Conservation (phyloP, 2,113 vertebrate genomes). For the Clinocottus analis region DNA sequence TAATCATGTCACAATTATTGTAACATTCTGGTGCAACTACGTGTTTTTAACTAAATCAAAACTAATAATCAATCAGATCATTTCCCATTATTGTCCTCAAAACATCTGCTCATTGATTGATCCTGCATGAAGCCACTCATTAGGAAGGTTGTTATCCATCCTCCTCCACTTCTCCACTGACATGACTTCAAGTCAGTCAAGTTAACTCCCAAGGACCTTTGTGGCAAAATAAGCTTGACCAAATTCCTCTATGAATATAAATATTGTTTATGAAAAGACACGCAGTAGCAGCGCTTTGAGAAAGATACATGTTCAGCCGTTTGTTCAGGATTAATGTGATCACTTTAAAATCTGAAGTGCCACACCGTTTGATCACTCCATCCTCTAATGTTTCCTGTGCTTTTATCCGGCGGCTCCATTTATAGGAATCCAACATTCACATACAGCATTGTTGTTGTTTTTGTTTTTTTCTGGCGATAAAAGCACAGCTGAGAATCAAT, state of each 20-base stretch:
- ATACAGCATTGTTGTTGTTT: conserved; percentile 49
- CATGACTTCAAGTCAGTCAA: conserved; percentile 40
- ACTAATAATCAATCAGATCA: conserved; percentile 78
- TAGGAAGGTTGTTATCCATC: conserved; percentile 51
- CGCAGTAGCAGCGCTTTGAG: not conserved
- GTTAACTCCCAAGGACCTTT: conserved; percentile 34
- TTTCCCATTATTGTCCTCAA: conserved; percentile 53
- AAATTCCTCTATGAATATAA: not conserved
- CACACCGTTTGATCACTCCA: conserved; percentile 44
- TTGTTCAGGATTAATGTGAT: not conserved
- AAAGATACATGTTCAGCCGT: not conserved
- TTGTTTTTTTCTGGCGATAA: conserved; percentile 59
- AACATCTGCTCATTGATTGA: conserved; percentile 76
- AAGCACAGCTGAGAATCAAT: conserved; percentile 68
- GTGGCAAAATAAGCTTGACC: not conserved
- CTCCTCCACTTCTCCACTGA: conserved; percentile 36
- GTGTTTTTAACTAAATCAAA: conserved; percentile 76
- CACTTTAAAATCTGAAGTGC: conserved; percentile 12
- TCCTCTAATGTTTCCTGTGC: conserved; percentile 39
- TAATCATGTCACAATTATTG: conserved; percentile 76
- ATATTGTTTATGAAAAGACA: not conserved
- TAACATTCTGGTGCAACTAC: conserved; percentile 73
- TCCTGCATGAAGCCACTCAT: conserved; percentile 37
- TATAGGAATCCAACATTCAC: conserved; percentile 7
- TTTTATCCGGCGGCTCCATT: conserved; percentile 37